phyloP scores from a whole-genome alignment of 2,113 vertebrate genomes.

The Grantiella picta region DNA sequence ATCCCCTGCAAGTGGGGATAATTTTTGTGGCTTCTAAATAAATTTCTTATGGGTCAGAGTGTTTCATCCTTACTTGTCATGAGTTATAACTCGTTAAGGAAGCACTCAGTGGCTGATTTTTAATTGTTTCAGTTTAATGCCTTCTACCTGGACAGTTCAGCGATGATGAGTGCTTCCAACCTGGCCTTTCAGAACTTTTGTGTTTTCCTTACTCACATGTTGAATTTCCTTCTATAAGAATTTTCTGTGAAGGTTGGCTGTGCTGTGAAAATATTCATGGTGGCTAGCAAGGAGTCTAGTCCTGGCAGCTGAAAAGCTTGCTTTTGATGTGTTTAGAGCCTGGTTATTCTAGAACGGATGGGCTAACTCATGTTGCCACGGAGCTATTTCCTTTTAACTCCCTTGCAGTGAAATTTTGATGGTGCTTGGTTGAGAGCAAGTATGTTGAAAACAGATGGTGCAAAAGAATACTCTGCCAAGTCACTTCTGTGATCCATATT shows the following conservation, averaged over 20 bases:
- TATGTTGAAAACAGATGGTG: constrained; percentile 25
- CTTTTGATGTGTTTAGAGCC: neutral
- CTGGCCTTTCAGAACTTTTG: neutral
- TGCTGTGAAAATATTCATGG: neutral
- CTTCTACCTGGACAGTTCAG: neutral
- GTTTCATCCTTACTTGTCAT: neutral
- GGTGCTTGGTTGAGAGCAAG: neutral
- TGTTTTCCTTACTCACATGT: neutral
- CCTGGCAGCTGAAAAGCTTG: neutral
- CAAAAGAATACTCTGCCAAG: neutral
- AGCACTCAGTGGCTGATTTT: neutral
- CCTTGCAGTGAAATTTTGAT: neutral
- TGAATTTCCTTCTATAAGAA: neutral
- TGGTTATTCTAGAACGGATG: neutral
- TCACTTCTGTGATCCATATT: neutral
- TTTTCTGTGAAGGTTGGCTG: neutral
- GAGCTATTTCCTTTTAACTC: neutral
- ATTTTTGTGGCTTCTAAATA: neutral
- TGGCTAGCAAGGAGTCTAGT: neutral
- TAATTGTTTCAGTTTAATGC: neutral
- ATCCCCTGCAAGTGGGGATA: neutral
- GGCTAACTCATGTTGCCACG: neutral
- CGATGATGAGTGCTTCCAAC: neutral
- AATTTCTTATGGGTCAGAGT: neutral
- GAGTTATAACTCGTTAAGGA: neutral